phyloP scores from a whole-genome alignment of 2,888 invertebrate species.

The Rutpela maculata region DNA sequence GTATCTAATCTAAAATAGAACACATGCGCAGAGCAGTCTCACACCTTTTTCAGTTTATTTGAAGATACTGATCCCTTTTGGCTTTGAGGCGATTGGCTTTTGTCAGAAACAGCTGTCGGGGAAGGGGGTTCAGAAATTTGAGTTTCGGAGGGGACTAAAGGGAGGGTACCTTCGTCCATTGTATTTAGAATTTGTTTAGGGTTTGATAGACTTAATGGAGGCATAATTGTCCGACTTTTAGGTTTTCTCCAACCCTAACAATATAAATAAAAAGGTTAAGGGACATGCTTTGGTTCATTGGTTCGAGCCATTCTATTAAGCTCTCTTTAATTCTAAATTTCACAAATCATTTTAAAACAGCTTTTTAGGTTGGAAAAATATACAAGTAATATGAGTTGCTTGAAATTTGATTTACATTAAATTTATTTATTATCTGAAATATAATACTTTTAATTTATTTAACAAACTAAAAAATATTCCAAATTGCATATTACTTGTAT shows the following conservation, averaged over 20 bases:
- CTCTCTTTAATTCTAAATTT: conserved; percentile 24
- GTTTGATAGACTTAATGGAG: conserved; percentile 76
- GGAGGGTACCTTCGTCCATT: conserved; percentile 72
- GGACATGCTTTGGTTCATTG: conserved; percentile 54
- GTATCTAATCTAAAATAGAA: conserved; percentile 55
- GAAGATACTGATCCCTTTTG: conserved; percentile 76
- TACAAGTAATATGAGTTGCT: conserved; percentile 18
- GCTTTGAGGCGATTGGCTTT: conserved; percentile 75
- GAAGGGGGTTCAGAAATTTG: conserved; percentile 73
- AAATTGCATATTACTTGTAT: conserved; percentile 5
- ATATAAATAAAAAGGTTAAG: conserved; percentile 66
- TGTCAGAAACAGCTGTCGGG: conserved; percentile 75
- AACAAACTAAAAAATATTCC: neutral
- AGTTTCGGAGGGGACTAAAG: conserved; percentile 70
- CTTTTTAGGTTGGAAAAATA: neutral
- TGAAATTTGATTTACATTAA: neutral
- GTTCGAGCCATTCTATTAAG: conserved; percentile 29
- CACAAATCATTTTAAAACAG: conserved; percentile 29
- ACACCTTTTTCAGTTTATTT: conserved; percentile 75
- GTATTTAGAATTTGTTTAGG: conserved; percentile 75
- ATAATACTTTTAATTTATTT: too few relatives aligned
- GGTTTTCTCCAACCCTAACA: conserved; percentile 87
- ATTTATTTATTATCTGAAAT: too few relatives aligned
- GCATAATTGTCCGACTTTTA: conserved; percentile 86
- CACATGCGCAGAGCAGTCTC: conserved; percentile 71